A percentile compares a stretch with the other conserved stretches of the same genome.
Conservation (phyloP, 2,888 invertebrate genomes). For the Lasioglossum marginatum region DNA sequence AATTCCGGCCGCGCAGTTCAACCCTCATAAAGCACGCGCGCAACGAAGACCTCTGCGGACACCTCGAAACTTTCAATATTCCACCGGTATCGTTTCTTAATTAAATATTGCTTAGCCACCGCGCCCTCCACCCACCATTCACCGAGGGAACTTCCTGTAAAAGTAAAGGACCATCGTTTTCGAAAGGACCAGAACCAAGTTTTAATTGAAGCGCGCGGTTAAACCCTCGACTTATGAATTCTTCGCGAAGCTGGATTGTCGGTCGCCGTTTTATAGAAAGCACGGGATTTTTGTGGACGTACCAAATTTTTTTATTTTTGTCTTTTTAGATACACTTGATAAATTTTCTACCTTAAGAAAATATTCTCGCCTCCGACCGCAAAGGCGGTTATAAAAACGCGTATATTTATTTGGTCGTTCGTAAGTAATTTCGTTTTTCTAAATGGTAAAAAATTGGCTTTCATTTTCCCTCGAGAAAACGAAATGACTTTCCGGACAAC, state of each 20-base stretch:
- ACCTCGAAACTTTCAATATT: not conserved
- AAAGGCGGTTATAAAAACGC: no score
- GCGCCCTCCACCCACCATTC: not conserved
- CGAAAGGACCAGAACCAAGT: not conserved
- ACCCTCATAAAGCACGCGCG: conserved; percentile 49
- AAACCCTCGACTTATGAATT: not conserved
- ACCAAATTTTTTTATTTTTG: not conserved
- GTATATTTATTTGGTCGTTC: no score
- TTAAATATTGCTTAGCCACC: conserved; percentile 9
- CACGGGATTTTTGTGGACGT: not conserved
- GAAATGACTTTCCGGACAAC: no score
- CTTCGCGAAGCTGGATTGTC: not conserved
- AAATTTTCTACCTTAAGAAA: not conserved
- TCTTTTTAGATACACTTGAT: not conserved
- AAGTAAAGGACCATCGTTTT: not conserved
- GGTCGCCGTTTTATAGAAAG: not conserved
- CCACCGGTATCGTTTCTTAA: conserved; percentile 12
- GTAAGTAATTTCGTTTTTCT: no score
- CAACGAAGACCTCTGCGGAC: conserved; percentile 11
- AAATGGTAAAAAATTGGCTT: no score
- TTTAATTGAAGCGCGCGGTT: not conserved
- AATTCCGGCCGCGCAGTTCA: conserved; percentile 52
- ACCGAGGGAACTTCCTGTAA: not conserved
- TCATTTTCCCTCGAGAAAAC: no score
- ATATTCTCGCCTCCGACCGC: no score